A percentile compares a stretch with the other conserved stretches of the same genome.
Evolutionary conservation across 2,888 invertebrate species (phyloP).

Genomic region (Teinopalpus imperialis): DNA sequence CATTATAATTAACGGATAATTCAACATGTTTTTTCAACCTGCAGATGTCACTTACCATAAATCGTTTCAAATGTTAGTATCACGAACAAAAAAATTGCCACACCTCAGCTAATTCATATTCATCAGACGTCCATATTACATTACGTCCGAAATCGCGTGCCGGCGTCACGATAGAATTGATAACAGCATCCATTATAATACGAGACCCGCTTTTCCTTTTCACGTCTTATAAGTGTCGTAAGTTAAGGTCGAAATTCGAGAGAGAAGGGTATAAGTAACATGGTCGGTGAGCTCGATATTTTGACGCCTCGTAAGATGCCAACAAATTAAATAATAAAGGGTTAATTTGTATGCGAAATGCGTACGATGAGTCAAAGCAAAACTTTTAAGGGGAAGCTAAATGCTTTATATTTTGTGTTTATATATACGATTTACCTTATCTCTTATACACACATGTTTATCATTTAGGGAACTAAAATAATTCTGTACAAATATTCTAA

Average conservation of each 20-base stretch:
- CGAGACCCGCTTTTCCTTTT: conserved; percentile 34
- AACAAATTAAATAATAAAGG: conserved; percentile 70
- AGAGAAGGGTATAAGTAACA: conserved; percentile 32
- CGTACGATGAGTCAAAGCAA: conserved; percentile 48
- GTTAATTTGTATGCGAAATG: conserved; percentile 62
- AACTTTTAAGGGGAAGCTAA: conserved; percentile 33
- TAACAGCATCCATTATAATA: conserved; percentile 49
- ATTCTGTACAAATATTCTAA: conserved; percentile 12
- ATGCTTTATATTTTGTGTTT: conserved; percentile 1
- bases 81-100: conserved; percentile 53
- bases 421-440: conserved; percentile 4
- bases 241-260: conserved; percentile 23
- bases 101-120: conserved; percentile 67
- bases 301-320: conserved; percentile 64
- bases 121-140: conserved; percentile 69
- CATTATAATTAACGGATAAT: too few species aligned
- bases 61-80: conserved; percentile 11
- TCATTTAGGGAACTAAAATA: conserved; percentile 15
- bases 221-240: conserved; percentile 10
- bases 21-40: background rate
- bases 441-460: conserved; percentile 10
- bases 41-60: conserved; percentile 3
- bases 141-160: conserved; percentile 71
- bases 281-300: conserved; percentile 55
- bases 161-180: conserved; percentile 55